These are phyloP conservation scores for Lasioglossum marginatum DNA, from an alignment of 2,888 invertebrate genomes.

Conservation along the genomic window DNA sequence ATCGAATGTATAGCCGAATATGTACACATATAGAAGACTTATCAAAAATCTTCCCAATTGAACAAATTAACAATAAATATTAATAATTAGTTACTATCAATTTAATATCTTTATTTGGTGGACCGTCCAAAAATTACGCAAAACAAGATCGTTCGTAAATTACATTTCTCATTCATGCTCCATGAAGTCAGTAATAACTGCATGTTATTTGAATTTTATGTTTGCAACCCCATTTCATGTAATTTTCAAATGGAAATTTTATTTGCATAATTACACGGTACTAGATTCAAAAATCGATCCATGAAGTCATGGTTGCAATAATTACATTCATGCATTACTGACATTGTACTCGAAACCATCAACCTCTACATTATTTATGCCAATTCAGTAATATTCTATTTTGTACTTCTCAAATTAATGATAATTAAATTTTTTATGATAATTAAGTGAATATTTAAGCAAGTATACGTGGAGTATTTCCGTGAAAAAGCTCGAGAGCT, in stretches of 20 bases:
- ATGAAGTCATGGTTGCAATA: too few relatives aligned
- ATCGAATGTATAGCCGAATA: too few relatives aligned
- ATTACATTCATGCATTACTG: not conserved
- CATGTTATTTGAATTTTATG: not conserved
- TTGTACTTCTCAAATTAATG: not conserved
- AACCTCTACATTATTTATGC: not conserved
- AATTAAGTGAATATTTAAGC: not conserved
- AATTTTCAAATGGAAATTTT: not conserved
- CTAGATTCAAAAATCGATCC: too few relatives aligned
- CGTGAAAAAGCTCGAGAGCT: not conserved
- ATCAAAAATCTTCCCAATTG: too few relatives aligned
- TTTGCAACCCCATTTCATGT: not conserved
- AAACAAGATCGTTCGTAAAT: too few relatives aligned
- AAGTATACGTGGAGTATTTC: not conserved
- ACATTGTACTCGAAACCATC: not conserved
- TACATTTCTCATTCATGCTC: too few relatives aligned
- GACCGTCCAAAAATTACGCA: too few relatives aligned
- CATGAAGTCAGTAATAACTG: not conserved
- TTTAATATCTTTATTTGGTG: too few relatives aligned
- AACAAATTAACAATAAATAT: too few relatives aligned
- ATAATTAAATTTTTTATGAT: not conserved
- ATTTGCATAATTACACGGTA: not conserved
- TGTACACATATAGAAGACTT: too few relatives aligned
- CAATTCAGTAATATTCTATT: not conserved
- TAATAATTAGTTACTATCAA: too few relatives aligned